Evolutionary conservation across 2,113 vertebrate genomes (phyloP).

Genomic region (Empidonax traillii): DNA sequence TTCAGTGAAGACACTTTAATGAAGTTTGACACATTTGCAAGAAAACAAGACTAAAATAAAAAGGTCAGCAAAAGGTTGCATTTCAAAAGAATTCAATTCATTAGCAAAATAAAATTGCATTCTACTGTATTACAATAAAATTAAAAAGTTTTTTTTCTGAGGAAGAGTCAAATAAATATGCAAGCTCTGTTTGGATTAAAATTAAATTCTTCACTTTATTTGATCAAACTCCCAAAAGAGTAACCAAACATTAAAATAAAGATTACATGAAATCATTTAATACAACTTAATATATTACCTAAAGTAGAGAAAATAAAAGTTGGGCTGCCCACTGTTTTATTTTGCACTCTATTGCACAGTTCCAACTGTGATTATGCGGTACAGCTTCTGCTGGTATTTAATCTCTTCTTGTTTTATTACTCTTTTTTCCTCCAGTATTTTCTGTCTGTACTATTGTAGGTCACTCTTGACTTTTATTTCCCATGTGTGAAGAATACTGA

Average conservation of each 20-base stretch:
- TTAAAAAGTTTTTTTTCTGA: not conserved
- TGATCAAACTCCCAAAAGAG: not conserved
- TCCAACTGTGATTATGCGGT: not conserved
- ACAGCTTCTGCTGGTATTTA: not conserved
- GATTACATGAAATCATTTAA: not conserved
- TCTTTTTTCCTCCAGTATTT: not conserved
- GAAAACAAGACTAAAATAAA: not conserved
- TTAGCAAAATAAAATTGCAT: not conserved
- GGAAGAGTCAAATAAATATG: not conserved
- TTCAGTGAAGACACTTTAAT: not conserved
- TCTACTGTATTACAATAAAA: not conserved
- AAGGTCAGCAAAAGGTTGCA: not conserved
- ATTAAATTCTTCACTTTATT: not conserved
- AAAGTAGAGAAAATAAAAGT: not conserved
- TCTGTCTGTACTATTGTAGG: not conserved
- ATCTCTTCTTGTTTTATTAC: not conserved
- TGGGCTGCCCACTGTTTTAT: not conserved
- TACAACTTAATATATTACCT: not conserved
- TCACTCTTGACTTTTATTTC: conserved; percentile 8
- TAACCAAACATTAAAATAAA: not conserved
- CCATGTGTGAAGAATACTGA: not conserved
- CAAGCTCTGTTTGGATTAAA: not conserved
- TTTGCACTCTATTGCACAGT: not conserved
- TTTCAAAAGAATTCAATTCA: not conserved
- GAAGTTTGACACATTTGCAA: not conserved